phyloP scores from a whole-genome alignment of 1,140 invertebrate species.

The Brachionus rubens region DNA sequence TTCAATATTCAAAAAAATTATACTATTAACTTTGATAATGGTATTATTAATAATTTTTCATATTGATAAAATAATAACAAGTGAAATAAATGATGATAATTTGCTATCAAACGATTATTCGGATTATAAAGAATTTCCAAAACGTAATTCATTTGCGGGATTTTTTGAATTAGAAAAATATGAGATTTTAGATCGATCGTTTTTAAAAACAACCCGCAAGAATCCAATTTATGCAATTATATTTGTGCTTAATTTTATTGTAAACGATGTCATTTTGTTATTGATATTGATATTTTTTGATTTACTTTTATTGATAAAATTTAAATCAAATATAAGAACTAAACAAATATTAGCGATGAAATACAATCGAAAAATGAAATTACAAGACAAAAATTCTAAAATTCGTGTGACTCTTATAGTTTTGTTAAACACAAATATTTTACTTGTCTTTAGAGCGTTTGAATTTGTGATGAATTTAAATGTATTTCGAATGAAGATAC shows the following conservation, averaged over 20 bases:
- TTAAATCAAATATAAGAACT: not conserved
- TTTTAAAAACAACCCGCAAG: not conserved
- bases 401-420: not conserved
- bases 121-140: not conserved
- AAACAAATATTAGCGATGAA: not conserved
- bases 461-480: not conserved
- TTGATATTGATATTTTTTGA: not conserved
- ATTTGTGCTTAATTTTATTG: not conserved
- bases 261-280: not conserved
- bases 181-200: not conserved
- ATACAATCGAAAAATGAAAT: not conserved
- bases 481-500: not conserved
- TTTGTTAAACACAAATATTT: not conserved
- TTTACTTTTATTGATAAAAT: not conserved
- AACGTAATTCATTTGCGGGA: not conserved
- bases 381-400: not conserved
- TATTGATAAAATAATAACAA: not conserved
- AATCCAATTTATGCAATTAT: not conserved
- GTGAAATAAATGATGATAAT: not conserved
- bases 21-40: not conserved
- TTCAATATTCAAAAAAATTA: not conserved
- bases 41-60: not conserved
- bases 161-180: not conserved
- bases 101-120: not conserved
- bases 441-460: not conserved